Percentiles rank a stretch among this genome's conserved stretches.
Conservation (phyloP, 2,113 vertebrate genomes). For the Raphicerus campestris region DNA sequence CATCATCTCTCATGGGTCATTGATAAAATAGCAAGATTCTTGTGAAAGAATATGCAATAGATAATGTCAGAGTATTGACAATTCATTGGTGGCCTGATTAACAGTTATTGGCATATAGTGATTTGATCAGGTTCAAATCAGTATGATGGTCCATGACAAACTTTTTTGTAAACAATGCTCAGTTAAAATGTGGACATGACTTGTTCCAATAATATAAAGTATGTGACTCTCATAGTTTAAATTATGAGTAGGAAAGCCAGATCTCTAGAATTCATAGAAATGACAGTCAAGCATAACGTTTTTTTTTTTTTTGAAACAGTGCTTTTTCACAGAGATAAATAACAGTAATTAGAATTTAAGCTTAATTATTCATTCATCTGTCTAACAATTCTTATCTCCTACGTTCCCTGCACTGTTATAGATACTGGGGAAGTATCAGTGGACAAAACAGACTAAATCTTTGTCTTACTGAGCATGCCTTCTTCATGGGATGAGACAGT, state of each 20-base stretch:
- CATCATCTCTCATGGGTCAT: background rate
- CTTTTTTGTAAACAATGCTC: background rate
- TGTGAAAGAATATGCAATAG: background rate
- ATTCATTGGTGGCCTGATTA: background rate
- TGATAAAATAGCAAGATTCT: background rate
- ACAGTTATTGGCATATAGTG: background rate
- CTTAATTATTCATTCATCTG: background rate
- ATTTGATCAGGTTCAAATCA: background rate
- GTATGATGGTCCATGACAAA: background rate
- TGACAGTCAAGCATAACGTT: background rate
- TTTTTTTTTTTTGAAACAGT: slow-evolving; percentile 19
- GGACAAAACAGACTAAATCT: background rate
- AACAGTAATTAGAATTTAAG: background rate
- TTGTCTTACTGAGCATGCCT: background rate
- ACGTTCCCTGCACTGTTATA: background rate
- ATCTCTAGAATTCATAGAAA: background rate
- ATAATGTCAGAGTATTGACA: background rate
- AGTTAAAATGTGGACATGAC: background rate
- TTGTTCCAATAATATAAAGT: background rate
- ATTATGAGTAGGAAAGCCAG: background rate
- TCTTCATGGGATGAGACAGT: background rate
- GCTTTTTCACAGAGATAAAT: slow-evolving; percentile 15
- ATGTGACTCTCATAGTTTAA: background rate
- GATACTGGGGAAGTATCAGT: background rate
- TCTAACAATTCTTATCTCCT: background rate